phyloP scores from a whole-genome alignment of 2,113 vertebrate species.

The Phaethornis superciliosus region DNA sequence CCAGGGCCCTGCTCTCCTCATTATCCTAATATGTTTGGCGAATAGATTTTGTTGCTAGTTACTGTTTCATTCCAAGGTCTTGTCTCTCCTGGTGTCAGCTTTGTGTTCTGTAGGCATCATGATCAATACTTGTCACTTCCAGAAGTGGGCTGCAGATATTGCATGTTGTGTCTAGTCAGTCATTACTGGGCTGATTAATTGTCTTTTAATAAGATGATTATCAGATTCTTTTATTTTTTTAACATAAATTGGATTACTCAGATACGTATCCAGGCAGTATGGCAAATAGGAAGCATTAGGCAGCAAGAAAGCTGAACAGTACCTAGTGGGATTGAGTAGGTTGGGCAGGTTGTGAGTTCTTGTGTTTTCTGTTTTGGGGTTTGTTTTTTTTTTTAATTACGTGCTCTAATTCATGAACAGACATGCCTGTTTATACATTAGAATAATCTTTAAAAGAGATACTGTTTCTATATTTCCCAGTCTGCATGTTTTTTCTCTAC shows the following conservation, averaged over 20 bases:
- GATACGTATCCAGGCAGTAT: neutral
- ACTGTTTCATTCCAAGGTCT: neutral
- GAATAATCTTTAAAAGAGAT: neutral
- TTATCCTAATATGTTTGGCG: neutral
- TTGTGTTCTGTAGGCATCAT: neutral
- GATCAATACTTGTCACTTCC: neutral
- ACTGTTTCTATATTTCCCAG: neutral
- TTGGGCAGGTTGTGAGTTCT: neutral
- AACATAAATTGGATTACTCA: neutral
- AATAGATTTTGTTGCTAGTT: neutral
- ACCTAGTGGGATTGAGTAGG: neutral
- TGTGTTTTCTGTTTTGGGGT: too few relatives aligned
- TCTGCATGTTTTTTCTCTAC: neutral
- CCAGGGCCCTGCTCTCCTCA: neutral
- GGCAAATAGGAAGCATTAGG: neutral
- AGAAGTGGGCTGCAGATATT: neutral
- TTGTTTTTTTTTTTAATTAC: neutral
- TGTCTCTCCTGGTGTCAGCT: neutral
- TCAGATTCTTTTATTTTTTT: too few relatives aligned
- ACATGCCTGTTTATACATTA: neutral
- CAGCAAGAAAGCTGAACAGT: rapidly evolving
- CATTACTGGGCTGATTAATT: neutral
- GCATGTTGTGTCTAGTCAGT: neutral
- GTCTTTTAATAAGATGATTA: too few relatives aligned
- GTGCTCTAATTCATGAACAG: neutral